A percentile compares a stretch with the other conserved stretches of the same genome.
These are phyloP conservation scores for Epinephelus malabaricus DNA, from an alignment of 2,797 vertebrate species.

Conservation along the genomic window DNA sequence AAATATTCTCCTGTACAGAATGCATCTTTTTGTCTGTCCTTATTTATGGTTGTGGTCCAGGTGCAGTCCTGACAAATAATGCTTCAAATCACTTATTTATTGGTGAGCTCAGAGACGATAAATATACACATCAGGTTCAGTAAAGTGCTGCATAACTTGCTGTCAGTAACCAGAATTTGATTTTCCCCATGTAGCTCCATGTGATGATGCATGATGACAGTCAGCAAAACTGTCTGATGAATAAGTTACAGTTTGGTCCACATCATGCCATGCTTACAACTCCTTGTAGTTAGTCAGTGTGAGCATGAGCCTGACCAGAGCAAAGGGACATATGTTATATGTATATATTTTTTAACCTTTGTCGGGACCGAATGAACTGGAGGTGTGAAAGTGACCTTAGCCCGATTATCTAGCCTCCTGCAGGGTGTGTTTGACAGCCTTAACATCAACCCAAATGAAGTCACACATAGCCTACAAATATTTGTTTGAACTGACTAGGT, in stretches of 20 bases:
- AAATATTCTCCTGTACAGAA: not conserved
- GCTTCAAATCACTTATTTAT: not conserved
- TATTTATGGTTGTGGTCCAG: not conserved
- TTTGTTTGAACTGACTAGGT: not conserved
- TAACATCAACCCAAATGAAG: constrained; percentile 9
- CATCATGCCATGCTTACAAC: not conserved
- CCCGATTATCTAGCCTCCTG: not conserved
- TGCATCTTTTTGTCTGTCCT: not conserved
- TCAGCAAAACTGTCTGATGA: not conserved
- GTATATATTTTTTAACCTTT: not conserved
- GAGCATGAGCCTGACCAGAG: not conserved
- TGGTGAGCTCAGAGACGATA: constrained; percentile 7
- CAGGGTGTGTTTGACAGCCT: constrained; percentile 4
- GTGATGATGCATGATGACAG: not conserved
- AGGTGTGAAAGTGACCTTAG: not conserved
- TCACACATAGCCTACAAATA: not conserved
- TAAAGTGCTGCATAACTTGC: not conserved
- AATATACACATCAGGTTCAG: not conserved
- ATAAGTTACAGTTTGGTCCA: not conserved
- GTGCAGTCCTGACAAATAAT: not conserved
- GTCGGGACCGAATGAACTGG: not conserved
- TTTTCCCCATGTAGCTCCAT: not conserved
- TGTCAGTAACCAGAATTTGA: not conserved
- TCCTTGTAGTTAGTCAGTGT: not conserved
- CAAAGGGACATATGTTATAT: not conserved